Percentiles rank a stretch among this genome's conserved stretches.
These are phyloP conservation scores for Leucania comma DNA, from an alignment of 2,888 invertebrate genomes.

Conservation along the genomic window DNA sequence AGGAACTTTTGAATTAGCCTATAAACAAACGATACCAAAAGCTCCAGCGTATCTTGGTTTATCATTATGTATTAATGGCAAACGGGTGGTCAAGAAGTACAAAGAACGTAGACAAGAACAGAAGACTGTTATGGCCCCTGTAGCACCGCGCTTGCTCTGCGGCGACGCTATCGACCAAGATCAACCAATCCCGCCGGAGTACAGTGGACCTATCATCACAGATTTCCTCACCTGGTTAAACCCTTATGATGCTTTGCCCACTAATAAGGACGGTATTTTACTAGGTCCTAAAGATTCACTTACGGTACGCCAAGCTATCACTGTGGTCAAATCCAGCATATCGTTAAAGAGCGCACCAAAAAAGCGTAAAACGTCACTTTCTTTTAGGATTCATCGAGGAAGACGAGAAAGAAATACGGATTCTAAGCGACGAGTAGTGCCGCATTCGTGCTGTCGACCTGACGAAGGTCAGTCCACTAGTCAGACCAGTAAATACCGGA, in stretches of 20 bases:
- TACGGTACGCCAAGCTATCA: slow-evolving; percentile 88
- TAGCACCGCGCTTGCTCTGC: slow-evolving; percentile 75
- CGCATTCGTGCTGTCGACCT: slow-evolving; percentile 85
- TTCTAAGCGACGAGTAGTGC: slow-evolving; percentile 82
- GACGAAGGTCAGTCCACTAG: slow-evolving; percentile 75
- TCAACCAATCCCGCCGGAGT: slow-evolving; percentile 85
- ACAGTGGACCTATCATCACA: slow-evolving; percentile 92
- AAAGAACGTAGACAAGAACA: slow-evolving; percentile 83
- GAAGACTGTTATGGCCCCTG: slow-evolving; percentile 76
- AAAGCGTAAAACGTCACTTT: slow-evolving; percentile 89
- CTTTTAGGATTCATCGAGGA: slow-evolving; percentile 88
- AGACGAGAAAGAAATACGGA: slow-evolving; percentile 87
- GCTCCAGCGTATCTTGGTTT: slow-evolving; percentile 95
- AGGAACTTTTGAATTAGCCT: slow-evolving; percentile 95
- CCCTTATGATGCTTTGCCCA: slow-evolving; percentile 84
- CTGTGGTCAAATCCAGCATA: slow-evolving; percentile 86
- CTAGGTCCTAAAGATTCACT: slow-evolving; percentile 80
- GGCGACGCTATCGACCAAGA: slow-evolving; percentile 77
- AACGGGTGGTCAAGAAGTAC: slow-evolving; percentile 89
- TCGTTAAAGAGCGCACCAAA: slow-evolving; percentile 81
- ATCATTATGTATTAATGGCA: slow-evolving; percentile 93
- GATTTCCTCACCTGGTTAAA: slow-evolving; percentile 93
- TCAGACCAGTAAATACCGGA: slow-evolving; percentile 81
- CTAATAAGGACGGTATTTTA: slow-evolving; percentile 82
- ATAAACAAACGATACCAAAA: slow-evolving; percentile 94